phyloP scores from a whole-genome alignment of 2,888 invertebrate genomes.

The Chydorus sphaericus region DNA sequence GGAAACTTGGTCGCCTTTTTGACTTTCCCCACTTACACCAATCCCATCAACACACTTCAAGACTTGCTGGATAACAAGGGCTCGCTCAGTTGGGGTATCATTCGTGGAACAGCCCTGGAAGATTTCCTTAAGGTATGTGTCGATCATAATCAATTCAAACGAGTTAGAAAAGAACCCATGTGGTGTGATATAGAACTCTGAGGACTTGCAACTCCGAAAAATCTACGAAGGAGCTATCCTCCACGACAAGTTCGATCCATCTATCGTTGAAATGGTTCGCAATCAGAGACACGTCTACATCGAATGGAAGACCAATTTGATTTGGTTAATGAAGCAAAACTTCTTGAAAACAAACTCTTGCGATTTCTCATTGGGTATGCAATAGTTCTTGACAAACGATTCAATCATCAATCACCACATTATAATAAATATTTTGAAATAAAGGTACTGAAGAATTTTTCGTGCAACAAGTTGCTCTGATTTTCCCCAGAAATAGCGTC shows the following conservation, averaged over 20 bases:
- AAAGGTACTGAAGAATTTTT: slow-evolving; percentile 58
- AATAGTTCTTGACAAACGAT: neutral
- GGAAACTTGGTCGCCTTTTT: slow-evolving; percentile 84
- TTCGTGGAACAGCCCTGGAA: slow-evolving; percentile 58
- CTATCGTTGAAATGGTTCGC: slow-evolving; percentile 43
- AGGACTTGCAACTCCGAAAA: slow-evolving; percentile 41
- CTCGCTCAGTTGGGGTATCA: slow-evolving; percentile 56
- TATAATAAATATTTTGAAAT: slow-evolving; percentile 19
- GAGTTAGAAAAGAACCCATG: neutral
- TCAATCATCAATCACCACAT: neutral
- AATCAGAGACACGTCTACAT: slow-evolving; percentile 54
- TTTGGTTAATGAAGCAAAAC: slow-evolving; percentile 52
- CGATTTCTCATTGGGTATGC: slow-evolving; percentile 54
- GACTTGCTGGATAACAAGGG: slow-evolving; percentile 39
- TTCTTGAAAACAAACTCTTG: slow-evolving; percentile 51
- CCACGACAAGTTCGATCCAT: slow-evolving; percentile 33
- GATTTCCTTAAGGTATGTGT: slow-evolving; percentile 38
- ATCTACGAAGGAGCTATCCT: slow-evolving; percentile 42
- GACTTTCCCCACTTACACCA: slow-evolving; percentile 72
- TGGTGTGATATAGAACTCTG: slow-evolving; percentile 33
- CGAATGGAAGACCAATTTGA: slow-evolving; percentile 65
- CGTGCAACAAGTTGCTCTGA: slow-evolving; percentile 61
- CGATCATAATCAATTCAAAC: neutral
- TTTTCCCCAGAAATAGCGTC: slow-evolving; percentile 58
- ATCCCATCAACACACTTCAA: slow-evolving; percentile 49